These are phyloP conservation scores for Rhorus exstirpatorius DNA, from an alignment of 2,888 invertebrate species.

Conservation along the genomic window DNA sequence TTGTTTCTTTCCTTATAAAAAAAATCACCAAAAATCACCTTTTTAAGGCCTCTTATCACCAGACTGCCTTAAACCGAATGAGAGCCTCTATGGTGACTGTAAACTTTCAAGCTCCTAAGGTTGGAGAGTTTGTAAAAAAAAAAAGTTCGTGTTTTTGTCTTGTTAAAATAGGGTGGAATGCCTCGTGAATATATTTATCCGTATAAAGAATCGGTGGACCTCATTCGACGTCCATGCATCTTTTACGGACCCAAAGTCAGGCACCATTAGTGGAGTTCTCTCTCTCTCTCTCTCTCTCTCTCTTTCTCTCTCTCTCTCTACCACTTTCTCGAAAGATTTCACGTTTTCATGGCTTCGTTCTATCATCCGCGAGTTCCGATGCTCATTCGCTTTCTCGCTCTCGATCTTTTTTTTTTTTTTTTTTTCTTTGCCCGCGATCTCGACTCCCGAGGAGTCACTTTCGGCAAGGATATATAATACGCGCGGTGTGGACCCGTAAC, in stretches of 20 bases:
- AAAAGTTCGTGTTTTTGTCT: too few species aligned
- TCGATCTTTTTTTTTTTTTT: conserved; percentile 18
- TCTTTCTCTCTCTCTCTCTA: not conserved
- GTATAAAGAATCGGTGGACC: not conserved
- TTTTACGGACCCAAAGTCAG: not conserved
- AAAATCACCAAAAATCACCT: too few species aligned
- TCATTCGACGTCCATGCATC: not conserved
- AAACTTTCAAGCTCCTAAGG: too few species aligned
- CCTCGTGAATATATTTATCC: not conserved
- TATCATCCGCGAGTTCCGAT: conserved; percentile 36
- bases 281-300: not conserved
- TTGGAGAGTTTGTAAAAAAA: too few species aligned
- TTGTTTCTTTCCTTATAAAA: too few species aligned
- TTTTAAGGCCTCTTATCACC: too few species aligned
- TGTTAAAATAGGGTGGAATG: too few species aligned
- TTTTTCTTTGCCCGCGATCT: not conserved
- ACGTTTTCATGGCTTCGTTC: conserved; percentile 35
- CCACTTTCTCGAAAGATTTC: not conserved
- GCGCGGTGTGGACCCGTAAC: not conserved
- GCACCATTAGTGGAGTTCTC: not conserved
- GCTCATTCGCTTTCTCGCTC: conserved; percentile 52
- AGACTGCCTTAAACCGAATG: too few species aligned
- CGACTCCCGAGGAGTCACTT: conserved; percentile 35
- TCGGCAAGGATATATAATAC: conserved; percentile 19
- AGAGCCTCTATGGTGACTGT: too few species aligned